These are phyloP conservation scores for Horisme vitalbata DNA, from an alignment of 2,888 invertebrate genomes.

Conservation along the genomic window DNA sequence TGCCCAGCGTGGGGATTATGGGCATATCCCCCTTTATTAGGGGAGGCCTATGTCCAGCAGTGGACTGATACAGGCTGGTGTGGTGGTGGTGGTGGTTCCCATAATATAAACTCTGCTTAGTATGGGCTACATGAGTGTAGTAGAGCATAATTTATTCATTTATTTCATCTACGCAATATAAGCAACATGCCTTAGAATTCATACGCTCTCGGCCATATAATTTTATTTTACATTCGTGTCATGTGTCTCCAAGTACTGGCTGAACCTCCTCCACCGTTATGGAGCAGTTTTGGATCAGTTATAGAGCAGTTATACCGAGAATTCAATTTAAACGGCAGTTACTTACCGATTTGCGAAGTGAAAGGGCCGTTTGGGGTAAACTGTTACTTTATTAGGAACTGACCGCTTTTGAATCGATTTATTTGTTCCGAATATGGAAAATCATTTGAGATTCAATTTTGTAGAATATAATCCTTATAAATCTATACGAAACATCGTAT, in stretches of 20 bases:
- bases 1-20: no score
- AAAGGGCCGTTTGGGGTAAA: constrained; percentile 18
- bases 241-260: constrained; percentile 6
- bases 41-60: no score
- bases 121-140: no score
- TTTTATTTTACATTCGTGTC: constrained; percentile 22
- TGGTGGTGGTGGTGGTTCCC: no score
- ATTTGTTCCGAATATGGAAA: constrained; percentile 1
- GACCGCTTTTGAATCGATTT: constrained; percentile 6
- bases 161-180: not conserved
- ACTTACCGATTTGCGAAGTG: constrained; percentile 25
- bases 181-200: constrained; percentile 15
- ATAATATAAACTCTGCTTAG: no score
- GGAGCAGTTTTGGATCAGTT: constrained; percentile 14
- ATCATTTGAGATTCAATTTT: not conserved
- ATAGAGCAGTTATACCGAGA: constrained; percentile 18
- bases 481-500: no score
- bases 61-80: no score
- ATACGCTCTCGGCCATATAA: constrained; percentile 13
- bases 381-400: constrained; percentile 19
- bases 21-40: no score
- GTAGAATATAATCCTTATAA: not conserved
- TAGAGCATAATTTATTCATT: no score
- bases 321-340: constrained; percentile 24
- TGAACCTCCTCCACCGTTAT: constrained; percentile 3